Evolutionary conservation across 1,140 invertebrate species (phyloP).

Genomic region (Rhizoglyphus robini): DNA sequence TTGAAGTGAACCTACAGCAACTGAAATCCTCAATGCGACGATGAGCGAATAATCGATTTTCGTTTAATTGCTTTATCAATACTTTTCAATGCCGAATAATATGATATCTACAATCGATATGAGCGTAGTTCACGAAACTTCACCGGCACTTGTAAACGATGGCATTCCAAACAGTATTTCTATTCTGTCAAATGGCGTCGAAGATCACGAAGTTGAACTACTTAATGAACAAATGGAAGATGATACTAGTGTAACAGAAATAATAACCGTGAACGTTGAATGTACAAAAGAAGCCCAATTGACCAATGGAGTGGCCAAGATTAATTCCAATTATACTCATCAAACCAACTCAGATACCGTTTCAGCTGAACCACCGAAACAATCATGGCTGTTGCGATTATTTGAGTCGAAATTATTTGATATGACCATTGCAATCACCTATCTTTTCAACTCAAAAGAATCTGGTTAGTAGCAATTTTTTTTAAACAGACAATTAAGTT

Average conservation of each 20-base stretch:
- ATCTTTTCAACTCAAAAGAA: constrained; percentile 96
- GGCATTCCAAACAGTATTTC: too few species aligned
- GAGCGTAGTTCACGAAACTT: background rate
- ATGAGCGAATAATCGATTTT: too few species aligned
- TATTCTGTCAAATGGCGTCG: background rate
- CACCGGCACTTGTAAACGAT: too few species aligned
- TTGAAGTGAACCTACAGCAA: too few species aligned
- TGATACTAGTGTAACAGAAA: too few species aligned
- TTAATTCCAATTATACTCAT: too few species aligned
- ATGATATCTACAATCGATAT: background rate
- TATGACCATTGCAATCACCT: constrained; percentile 92
- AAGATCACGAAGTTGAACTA: background rate
- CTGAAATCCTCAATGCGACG: too few species aligned
- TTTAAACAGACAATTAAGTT: constrained; percentile 41
- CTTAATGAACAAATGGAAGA: background rate
- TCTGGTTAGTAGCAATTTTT: constrained; percentile 44
- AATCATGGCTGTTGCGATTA: constrained; percentile 61
- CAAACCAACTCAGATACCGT: too few species aligned
- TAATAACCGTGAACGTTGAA: background rate
- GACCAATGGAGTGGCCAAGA: too few species aligned
- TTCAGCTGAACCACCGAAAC: constrained; percentile 26
- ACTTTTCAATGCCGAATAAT: too few species aligned
- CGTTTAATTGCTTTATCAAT: too few species aligned
- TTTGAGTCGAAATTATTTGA: constrained; percentile 95
- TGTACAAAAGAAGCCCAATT: too few species aligned